Evolutionary conservation across 2,888 invertebrate species (phyloP).

Genomic region (Rhagonycha fulva): DNA sequence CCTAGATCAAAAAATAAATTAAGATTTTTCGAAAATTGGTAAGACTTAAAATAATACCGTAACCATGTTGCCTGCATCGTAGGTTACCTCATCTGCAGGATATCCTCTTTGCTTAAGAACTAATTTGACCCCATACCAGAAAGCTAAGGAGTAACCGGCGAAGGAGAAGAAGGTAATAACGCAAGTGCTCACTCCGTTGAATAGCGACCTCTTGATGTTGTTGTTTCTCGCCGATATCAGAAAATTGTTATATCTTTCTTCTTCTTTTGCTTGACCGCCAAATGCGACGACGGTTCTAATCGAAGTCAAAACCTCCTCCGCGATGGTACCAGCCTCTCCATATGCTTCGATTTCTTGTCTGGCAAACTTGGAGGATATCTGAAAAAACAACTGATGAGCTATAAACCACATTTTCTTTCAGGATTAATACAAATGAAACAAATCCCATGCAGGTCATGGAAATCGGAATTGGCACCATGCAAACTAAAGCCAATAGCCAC

Average conservation of each 20-base stretch:
- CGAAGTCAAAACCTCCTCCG: conserved; percentile 78
- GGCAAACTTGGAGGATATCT: conserved; percentile 67
- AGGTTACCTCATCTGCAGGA: conserved; percentile 52
- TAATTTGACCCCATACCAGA: conserved; percentile 80
- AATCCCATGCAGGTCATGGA: conserved; percentile 67
- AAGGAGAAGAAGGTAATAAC: conserved; percentile 78
- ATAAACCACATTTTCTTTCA: not conserved
- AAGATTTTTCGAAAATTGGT: not conserved
- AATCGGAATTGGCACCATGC: conserved; percentile 72
- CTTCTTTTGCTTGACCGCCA: conserved; percentile 73
- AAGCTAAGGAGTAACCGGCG: conserved; percentile 76
- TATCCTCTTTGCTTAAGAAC: conserved; percentile 60
- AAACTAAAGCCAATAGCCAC: conserved; percentile 81
- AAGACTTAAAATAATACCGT: conserved; percentile 61
- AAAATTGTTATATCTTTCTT: conserved; percentile 66
- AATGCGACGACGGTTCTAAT: conserved; percentile 80
- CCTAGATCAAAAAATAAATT: conserved; percentile 56
- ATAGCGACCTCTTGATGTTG: conserved; percentile 54
- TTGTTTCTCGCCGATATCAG: conserved; percentile 65
- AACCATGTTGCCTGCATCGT: conserved; percentile 70
- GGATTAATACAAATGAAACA: conserved; percentile 61
- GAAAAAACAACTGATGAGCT: conserved; percentile 4
- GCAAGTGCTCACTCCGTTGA: conserved; percentile 55
- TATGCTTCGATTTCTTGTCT: conserved; percentile 72
- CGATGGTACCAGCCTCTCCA: conserved; percentile 74